These are phyloP conservation scores for Menidia beryllina DNA, from an alignment of 2,113 vertebrate genomes.

Conservation along the genomic window DNA sequence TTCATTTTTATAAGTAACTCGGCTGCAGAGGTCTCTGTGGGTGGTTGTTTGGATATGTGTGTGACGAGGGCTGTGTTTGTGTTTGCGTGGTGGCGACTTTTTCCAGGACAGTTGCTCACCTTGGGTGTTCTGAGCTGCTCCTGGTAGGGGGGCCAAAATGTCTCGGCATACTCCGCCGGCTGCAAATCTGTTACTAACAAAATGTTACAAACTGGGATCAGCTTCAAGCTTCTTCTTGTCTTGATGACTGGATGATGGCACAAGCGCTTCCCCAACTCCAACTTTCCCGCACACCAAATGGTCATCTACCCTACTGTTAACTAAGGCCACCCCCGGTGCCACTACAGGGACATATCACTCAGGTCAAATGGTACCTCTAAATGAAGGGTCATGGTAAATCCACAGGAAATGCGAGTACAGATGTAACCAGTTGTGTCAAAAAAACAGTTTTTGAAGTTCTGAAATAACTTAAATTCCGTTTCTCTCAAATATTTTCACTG, in stretches of 20 bases:
- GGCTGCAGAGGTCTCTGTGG: constrained; percentile 53
- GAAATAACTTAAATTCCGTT: not conserved
- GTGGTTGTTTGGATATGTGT: constrained; percentile 54
- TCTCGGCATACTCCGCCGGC: constrained; percentile 41
- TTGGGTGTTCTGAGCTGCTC: constrained; percentile 65
- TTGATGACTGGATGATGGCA: constrained; percentile 17
- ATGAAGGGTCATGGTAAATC: not conserved
- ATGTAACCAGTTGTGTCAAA: not conserved
- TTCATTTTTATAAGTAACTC: constrained; percentile 9
- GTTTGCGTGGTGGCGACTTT: constrained; percentile 38
- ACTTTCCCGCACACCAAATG: constrained; percentile 40
- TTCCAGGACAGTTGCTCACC: constrained; percentile 37
- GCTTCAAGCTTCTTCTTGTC: constrained; percentile 34
- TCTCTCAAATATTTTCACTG: not conserved
- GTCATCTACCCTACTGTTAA: not conserved
- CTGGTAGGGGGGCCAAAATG: constrained; percentile 38
- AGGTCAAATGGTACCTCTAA: constrained; percentile 32
- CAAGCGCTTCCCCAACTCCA: not conserved
- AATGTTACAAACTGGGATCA: constrained; percentile 55
- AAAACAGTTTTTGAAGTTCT: not conserved
- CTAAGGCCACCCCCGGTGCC: constrained; percentile 11
- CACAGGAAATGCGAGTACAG: too few species aligned
- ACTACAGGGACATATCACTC: constrained; percentile 17
- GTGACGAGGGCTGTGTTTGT: constrained; percentile 32
- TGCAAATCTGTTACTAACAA: constrained; percentile 35